Evolutionary conservation across 2,797 vertebrate species (phyloP).

Genomic region (Artibeus jamaicensis): DNA sequence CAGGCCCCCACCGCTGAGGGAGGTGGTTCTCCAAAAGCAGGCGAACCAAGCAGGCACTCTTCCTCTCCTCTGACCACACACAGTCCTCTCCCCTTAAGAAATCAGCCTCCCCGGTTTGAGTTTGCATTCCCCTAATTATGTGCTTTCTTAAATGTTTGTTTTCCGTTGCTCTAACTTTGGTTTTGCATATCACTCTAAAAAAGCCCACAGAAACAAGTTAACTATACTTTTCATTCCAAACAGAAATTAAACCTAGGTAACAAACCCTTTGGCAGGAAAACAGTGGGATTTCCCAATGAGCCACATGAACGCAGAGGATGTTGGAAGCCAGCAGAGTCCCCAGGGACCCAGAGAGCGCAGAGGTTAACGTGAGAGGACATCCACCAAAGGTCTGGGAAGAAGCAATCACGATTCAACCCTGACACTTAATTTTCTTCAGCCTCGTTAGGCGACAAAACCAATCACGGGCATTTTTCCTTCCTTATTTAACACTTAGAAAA

Average conservation of each 20-base stretch:
- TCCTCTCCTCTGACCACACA: conserved; percentile 62
- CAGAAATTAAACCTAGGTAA: conserved; percentile 75
- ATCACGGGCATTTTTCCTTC: background rate
- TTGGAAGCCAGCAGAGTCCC: conserved; percentile 41
- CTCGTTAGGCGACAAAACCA: background rate
- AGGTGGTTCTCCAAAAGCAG: background rate
- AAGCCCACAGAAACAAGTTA: conserved; percentile 72
- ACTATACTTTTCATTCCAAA: conserved; percentile 77
- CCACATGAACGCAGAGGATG: conserved; percentile 57
- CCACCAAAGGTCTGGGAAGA: background rate
- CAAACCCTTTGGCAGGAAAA: conserved; percentile 66
- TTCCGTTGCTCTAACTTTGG: conserved; percentile 72
- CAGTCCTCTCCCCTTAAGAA: conserved; percentile 57
- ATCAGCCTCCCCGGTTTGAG: conserved; percentile 59
- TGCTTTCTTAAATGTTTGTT: conserved; percentile 74
- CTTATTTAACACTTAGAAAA: background rate
- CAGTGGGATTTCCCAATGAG: conserved; percentile 67
- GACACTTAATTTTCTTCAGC: background rate
- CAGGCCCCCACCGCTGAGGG: background rate
- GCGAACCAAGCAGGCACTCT: background rate
- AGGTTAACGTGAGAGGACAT: background rate
- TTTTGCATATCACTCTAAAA: conserved; percentile 71
- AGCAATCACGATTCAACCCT: background rate
- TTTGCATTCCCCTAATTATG: conserved; percentile 68
- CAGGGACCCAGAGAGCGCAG: background rate